Evolutionary conservation across 2,797 vertebrate species (phyloP).

Genomic region (Prunella strophiata): DNA sequence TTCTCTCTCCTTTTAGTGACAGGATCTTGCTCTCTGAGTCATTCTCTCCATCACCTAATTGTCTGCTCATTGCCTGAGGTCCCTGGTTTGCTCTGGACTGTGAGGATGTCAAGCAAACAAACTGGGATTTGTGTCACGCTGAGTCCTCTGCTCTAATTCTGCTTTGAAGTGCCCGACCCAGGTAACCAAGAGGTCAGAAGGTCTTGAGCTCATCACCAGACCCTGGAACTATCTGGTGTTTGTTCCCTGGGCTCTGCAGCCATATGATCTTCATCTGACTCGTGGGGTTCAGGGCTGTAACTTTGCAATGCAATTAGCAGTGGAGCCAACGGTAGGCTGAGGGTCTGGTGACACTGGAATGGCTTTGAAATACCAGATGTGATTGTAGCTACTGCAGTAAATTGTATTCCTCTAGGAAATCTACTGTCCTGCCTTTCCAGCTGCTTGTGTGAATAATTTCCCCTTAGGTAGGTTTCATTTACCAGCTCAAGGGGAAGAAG

Average conservation of each 20-base stretch:
- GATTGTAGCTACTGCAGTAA: conserved; percentile 12
- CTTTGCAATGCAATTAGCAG: background rate
- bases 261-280: conserved; percentile 28
- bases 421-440: conserved; percentile 20
- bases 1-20: background rate
- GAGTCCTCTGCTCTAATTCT: background rate
- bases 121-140: conserved; percentile 23
- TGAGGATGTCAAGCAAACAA: conserved; percentile 21
- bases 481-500: background rate
- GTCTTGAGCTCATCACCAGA: conserved; percentile 39
- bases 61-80: background rate
- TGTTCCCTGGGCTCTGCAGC: background rate
- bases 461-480: conserved; percentile 14
- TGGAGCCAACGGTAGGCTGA: background rate
- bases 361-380: conserved; percentile 40
- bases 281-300: background rate
- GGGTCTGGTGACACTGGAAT: background rate
- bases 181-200: conserved; percentile 48
- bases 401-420: conserved; percentile 28
- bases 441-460: conserved; percentile 37
- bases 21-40: conserved; percentile 30
- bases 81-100: background rate
- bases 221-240: background rate
- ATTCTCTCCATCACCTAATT: conserved; percentile 47
- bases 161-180: conserved; percentile 39